Base-by-base conservation (phyloP, 1,140 invertebrate genomes). In the Battus philenor region DNA sequence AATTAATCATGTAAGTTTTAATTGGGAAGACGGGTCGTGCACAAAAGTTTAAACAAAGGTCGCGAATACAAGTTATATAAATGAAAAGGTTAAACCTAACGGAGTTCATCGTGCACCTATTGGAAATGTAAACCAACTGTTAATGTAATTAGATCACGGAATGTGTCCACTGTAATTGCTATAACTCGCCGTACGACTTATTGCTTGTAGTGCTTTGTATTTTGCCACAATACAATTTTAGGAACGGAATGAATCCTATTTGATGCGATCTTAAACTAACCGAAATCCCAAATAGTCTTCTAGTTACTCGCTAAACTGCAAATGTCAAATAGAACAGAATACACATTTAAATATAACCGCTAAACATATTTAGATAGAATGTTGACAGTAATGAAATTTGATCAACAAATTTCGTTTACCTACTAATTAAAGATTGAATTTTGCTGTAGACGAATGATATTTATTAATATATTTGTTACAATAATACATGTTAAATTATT, bases 251-350 rank as follows among this genome's bases (percentile, higher is more conserved):
- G 10, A 11, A 30, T 11, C 29, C 26, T 11, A 9, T 30, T 30
- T 30, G 29, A 30, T 30, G 29, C 6, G 29, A 30, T 30, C 29
- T 30, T 30, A 30, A 30, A 30, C 29, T 30, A 30, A 30, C 29
- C 12, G 29, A 30, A 12, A 11, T 11, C 29, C 24, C 24, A 10
- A 27, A n/a, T 3, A 20, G 18, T 20, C 18, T 6, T 3, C 2
- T 6, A 20, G 18, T 20, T 20, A 30, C 29, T 11, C 29, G 29
- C 29, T 30, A 30, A 27, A 10, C 26, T 11, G 10, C 29, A 30
- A 30, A 30, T 11, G 29, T 11, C 29, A 30, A 30, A 30, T 30
- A 11, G 10, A 11, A 11, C 29, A 30, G n/a, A 11, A 30, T 11
- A 9, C 6, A 30, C n/a, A 12, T 30, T 30, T 11, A 30, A 22